Base-by-base conservation (phyloP, 2,113 vertebrate species). In the Camarhynchus parvulus region DNA sequence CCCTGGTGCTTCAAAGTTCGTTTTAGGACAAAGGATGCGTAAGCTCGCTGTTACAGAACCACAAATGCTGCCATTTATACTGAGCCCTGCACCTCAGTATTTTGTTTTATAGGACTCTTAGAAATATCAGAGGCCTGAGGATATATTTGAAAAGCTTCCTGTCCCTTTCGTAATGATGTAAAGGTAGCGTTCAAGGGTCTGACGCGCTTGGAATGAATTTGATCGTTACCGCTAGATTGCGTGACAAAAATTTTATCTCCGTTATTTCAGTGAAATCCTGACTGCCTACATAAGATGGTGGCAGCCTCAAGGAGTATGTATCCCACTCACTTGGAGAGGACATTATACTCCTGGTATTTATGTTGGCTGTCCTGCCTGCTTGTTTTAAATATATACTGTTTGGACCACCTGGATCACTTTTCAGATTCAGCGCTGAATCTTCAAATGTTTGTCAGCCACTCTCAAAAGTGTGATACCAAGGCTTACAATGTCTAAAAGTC, bases 71-170 rank as follows among this genome's bases (percentile, higher is more conserved):
- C 27, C 4, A 0, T 49, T 69, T 61, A 42, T 33, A 30, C 37
- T 15, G n/a, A 82, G 42, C 20, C n/a, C 30, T 75, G 42, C 35
- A 18, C 52, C 47, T 79, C 39, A 12, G 21, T 82, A 31, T 95
- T 92, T 95, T 83, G 21, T 69, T 93, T 94, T 93, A 88, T 92
- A 76, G 64, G 50, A 85, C 67, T 61, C 31, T 88, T 92, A 86
- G 89, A 93, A 73, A 66, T 90, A 94, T 69, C 88, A 87, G 68
- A 81, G 90, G 70, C 87, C 68, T 76, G 59, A 95, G 93, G 85
- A 91, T 91, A 72, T 91, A 80, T 92, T 91, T 94, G 59, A 76
- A 94, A 93, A 90, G 22, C 67, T 96, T 95, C 47, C 22, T 95
- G 58, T 87, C 30, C n/a, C 47, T 87, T 92, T 90, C 50, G 20